Evolutionary conservation across 2,888 invertebrate species (phyloP).

Genomic region (Nymphalis urticae): DNA sequence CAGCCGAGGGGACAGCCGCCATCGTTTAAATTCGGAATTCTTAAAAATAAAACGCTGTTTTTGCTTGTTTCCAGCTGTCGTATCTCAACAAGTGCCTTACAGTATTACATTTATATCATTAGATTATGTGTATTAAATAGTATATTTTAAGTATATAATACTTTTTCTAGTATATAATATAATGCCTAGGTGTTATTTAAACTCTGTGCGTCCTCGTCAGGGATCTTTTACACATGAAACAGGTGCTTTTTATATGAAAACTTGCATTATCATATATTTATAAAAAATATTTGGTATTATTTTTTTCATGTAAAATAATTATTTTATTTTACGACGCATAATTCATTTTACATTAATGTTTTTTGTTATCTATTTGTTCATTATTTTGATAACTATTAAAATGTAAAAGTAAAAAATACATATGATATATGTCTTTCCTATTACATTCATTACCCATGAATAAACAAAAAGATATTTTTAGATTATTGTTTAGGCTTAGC

Average conservation of each 20-base stretch:
- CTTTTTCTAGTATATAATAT: constrained; percentile 34
- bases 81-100: constrained; percentile 71
- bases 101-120: constrained; percentile 50
- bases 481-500: too few species aligned
- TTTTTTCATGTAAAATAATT: too few species aligned
- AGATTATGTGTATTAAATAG: constrained; percentile 24
- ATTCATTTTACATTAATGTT: too few species aligned
- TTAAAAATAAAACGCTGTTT: constrained; percentile 59
- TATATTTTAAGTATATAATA: constrained; percentile 19
- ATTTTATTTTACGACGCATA: too few species aligned
- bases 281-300: neutral
- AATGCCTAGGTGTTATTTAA: constrained; percentile 74
- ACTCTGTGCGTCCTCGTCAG: constrained; percentile 58
- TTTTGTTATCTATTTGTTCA: too few species aligned
- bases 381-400: too few species aligned
- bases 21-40: constrained; percentile 62
- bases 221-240: constrained; percentile 64
- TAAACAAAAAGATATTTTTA: too few species aligned
- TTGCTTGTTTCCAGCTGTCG: constrained; percentile 64
- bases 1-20: constrained; percentile 47
- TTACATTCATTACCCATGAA: too few species aligned
- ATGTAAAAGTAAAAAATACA: too few species aligned
- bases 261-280: neutral
- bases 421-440: too few species aligned
- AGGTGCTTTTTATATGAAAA: constrained; percentile 44